Conservation (phyloP, 1,140 invertebrate genomes). For the Drosophila subobscura region DNA sequence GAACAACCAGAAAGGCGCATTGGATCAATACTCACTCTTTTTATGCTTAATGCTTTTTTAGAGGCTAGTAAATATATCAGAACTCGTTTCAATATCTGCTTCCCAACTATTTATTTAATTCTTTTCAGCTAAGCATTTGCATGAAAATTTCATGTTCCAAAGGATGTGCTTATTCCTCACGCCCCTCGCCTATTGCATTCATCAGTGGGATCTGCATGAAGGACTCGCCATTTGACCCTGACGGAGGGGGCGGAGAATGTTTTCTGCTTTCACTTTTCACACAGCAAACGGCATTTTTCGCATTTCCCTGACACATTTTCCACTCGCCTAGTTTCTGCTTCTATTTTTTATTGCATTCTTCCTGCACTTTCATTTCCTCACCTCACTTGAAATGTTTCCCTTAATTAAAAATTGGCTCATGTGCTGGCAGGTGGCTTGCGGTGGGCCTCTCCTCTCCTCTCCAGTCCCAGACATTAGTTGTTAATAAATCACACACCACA, state of each 20-base stretch:
- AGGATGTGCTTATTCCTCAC: background rate
- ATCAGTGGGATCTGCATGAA: background rate
- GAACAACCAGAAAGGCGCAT: too few relatives aligned
- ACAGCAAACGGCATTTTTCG: constrained; percentile 21
- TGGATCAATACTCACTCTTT: background rate
- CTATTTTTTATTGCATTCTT: constrained; percentile 24
- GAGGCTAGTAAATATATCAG: too few relatives aligned
- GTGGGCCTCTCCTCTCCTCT: constrained; percentile 9
- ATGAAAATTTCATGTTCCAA: constrained; percentile 15
- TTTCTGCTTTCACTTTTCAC: constrained; percentile 33
- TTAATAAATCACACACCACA: constrained; percentile 57
- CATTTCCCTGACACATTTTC: constrained; percentile 43
- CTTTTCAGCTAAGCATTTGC: constrained; percentile 18
- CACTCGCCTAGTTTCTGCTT: constrained; percentile 12
- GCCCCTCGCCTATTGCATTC: constrained; percentile 20
- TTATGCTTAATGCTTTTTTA: background rate
- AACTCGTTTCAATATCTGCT: too few relatives aligned
- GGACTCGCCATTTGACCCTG: constrained; percentile 7
- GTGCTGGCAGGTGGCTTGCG: constrained; percentile 16
- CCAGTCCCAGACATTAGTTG: constrained; percentile 19
- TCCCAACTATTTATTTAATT: too few relatives aligned
- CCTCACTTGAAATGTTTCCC: constrained; percentile 32
- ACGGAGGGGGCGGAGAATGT: background rate
- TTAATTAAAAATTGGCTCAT: constrained; percentile 64
- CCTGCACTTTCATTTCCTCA: constrained; percentile 11